Percentiles rank a stretch among this genome's conserved stretches.
Evolutionary conservation across 2,888 invertebrate genomes (phyloP).

Genomic region (Lordiphosa fenestrarum): DNA sequence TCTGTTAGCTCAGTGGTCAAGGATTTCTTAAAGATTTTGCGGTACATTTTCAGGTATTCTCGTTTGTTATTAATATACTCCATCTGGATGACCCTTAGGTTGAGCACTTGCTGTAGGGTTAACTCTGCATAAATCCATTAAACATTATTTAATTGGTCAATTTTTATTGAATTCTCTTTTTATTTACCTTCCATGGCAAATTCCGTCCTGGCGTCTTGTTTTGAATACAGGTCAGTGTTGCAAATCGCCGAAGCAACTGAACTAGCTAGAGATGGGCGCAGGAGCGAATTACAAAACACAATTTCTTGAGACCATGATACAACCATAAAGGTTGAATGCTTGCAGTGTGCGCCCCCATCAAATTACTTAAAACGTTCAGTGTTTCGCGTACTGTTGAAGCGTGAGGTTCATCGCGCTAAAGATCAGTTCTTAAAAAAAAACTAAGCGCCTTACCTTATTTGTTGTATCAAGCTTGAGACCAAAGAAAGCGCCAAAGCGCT

Average conservation of each 20-base stretch:
- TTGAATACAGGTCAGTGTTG: constrained; percentile 36
- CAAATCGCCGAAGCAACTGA: constrained; percentile 1
- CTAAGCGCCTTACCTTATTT: no score
- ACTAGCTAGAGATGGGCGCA: no score
- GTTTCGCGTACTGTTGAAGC: no score
- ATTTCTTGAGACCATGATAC: no score
- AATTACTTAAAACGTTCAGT: no score
- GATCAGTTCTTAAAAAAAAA: no score
- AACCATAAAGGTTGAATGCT: no score
- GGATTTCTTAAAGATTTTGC: constrained; percentile 60
- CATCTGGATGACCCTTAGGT: constrained; percentile 62
- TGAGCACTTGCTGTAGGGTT: constrained; percentile 63
- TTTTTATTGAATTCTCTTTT: background rate
- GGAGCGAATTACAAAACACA: no score
- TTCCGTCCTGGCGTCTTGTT: constrained; percentile 34
- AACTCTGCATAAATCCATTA: constrained; percentile 51
- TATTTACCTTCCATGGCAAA: background rate
- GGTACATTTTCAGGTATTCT: constrained; percentile 48
- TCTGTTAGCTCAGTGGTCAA: constrained; percentile 64
- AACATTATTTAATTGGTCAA: background rate
- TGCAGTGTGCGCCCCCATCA: no score
- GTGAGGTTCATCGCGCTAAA: no score
- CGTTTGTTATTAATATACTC: constrained; percentile 47
- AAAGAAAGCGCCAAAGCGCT: no score
- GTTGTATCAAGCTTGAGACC: no score